A percentile compares a stretch with the other conserved stretches of the same genome.
These are phyloP conservation scores for Psittacula derbiana DNA, from an alignment of 2,797 vertebrate species.

Conservation along the genomic window DNA sequence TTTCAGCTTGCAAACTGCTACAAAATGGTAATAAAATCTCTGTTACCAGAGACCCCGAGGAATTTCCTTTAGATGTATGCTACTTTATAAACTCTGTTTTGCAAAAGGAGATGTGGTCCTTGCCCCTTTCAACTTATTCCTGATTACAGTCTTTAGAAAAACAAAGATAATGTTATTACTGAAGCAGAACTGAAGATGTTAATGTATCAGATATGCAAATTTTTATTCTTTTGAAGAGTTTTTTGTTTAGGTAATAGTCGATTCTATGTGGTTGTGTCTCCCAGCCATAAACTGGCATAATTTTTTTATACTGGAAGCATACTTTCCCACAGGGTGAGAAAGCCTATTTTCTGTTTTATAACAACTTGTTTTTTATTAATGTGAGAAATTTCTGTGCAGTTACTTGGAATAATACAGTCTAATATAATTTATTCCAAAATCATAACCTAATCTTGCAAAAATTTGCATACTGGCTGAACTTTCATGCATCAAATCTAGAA, in stretches of 20 bases:
- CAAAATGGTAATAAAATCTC: not conserved
- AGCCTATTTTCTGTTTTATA: not conserved
- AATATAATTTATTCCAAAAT: not conserved
- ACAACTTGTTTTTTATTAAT: not conserved
- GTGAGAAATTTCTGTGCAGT: not conserved
- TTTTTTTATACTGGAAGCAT: not conserved
- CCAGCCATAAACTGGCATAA: not conserved
- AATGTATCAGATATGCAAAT: not conserved
- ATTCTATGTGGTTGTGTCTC: not conserved
- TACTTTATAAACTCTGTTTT: not conserved
- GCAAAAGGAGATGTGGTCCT: not conserved
- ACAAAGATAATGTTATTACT: not conserved
- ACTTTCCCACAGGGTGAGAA: not conserved
- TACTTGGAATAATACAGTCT: not conserved
- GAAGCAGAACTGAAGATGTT: not conserved
- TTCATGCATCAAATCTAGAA: not conserved
- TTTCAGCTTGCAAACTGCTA: not conserved
- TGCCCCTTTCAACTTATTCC: not conserved
- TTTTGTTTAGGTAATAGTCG: not conserved
- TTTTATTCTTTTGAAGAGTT: not conserved
- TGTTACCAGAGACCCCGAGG: not conserved
- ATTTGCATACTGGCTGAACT: not conserved
- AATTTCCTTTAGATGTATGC: not conserved
- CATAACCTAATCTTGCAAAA: not conserved
- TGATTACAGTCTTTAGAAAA: not conserved